These are phyloP conservation scores for Tangara arthus DNA, from an alignment of 2,797 vertebrate species.

Conservation along the genomic window DNA sequence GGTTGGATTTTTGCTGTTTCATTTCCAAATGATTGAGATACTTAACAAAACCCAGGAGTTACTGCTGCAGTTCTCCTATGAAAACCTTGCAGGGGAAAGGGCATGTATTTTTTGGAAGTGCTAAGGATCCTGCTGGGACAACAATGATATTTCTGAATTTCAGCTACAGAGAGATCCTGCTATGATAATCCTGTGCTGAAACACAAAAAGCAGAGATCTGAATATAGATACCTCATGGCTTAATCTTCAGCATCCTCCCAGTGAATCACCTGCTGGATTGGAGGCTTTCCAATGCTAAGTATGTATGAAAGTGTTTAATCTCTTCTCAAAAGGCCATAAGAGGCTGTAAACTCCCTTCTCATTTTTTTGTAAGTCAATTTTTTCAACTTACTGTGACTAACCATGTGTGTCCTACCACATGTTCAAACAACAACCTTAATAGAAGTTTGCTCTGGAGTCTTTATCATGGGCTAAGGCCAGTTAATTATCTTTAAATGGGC, in stretches of 20 bases:
- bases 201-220: constrained; percentile 6
- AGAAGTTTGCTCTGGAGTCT: constrained; percentile 10
- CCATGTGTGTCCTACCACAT: constrained; percentile 20
- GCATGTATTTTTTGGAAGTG: not conserved
- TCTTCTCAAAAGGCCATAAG: not conserved
- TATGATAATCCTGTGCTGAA: constrained; percentile 1
- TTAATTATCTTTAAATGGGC: constrained; percentile 26
- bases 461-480: not conserved
- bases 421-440: constrained; percentile 22
- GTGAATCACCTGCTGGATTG: not conserved
- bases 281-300: not conserved
- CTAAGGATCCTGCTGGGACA: not conserved
- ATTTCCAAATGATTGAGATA: not conserved
- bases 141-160: not conserved
- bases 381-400: not conserved
- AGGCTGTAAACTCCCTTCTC: not conserved
- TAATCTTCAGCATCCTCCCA: not conserved
- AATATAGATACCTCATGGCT: not conserved
- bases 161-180: not conserved
- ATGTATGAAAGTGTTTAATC: not conserved
- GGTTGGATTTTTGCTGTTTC: not conserved
- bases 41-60: not conserved
- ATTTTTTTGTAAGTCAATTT: not conserved
- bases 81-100: not conserved
- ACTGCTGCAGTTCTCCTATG: not conserved